These are phyloP conservation scores for Scolopax bukidnonensis DNA, from an alignment of 2,797 vertebrate species.

Conservation along the genomic window DNA sequence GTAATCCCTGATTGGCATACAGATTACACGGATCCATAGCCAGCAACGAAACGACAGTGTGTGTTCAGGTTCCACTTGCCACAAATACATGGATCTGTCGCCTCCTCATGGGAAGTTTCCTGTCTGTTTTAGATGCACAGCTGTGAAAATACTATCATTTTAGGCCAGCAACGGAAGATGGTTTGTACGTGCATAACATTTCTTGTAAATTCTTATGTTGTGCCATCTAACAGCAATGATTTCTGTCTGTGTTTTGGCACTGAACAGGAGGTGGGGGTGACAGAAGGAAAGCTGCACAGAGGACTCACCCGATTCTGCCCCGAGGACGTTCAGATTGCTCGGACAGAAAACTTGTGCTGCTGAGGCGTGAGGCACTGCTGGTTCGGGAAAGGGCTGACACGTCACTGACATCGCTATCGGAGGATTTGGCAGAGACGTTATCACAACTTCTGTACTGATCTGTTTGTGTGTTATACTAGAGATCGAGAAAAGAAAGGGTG, in stretches of 20 bases:
- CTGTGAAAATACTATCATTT: background rate
- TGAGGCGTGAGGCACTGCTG: conserved; percentile 99
- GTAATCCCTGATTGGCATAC: background rate
- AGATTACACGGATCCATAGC: background rate
- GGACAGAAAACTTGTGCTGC: conserved; percentile 98
- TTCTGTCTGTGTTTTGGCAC: background rate
- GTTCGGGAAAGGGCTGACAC: conserved; percentile 94
- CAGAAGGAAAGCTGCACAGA: background rate
- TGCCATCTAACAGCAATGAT: background rate
- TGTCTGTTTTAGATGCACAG: background rate
- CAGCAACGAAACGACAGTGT: background rate
- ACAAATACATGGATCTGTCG: background rate
- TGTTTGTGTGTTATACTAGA: conserved; percentile 87
- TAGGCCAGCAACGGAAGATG: background rate
- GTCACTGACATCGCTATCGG: conserved; percentile 96
- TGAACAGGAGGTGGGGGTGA: background rate
- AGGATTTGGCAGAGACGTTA: conserved; percentile 94
- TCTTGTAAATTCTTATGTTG: background rate
- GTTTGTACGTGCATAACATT: background rate
- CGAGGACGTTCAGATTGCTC: conserved; percentile 94
- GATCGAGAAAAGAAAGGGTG: conserved; percentile 77
- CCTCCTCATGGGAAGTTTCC: background rate
- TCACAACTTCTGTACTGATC: conserved; percentile 94
- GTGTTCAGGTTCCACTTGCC: background rate
- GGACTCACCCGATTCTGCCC: conserved; percentile 92